Evolutionary conservation across 2,888 invertebrate species (phyloP).

Genomic region (Caradrina kadenii): DNA sequence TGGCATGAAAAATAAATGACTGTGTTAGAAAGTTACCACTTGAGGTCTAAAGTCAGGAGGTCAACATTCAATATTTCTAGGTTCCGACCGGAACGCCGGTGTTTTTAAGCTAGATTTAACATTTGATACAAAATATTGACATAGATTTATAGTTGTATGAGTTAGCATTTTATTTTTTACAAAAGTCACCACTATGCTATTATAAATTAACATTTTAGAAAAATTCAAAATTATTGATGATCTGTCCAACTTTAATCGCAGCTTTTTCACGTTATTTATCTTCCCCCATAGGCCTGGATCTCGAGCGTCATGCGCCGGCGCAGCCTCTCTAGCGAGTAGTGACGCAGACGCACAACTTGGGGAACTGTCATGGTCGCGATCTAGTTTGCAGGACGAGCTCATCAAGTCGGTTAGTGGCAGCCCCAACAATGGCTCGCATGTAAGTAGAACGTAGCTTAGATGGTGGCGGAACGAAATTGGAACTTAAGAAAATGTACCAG

Average conservation of each 20-base stretch:
- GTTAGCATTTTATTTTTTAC: background rate
- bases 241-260: background rate
- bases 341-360: conserved; percentile 87
- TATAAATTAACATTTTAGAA: too few relatives aligned
- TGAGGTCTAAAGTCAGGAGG: conserved; percentile 53
- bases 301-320: conserved; percentile 91
- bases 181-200: background rate
- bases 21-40: conserved; percentile 55
- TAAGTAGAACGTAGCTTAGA: conserved; percentile 76
- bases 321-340: conserved; percentile 89
- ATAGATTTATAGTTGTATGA: background rate
- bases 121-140: conserved; percentile 2
- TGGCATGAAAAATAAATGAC: conserved; percentile 15
- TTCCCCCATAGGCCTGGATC: conserved; percentile 82
- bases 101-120: conserved; percentile 13
- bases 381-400: conserved; percentile 92
- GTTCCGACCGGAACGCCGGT: conserved; percentile 27
- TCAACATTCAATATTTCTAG: conserved; percentile 55
- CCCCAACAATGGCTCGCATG: conserved; percentile 84
- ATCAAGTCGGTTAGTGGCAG: conserved; percentile 92
- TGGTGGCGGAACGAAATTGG: conserved; percentile 27
- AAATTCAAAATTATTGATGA: background rate
- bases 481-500: background rate
- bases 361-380: conserved; percentile 92
- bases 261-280: background rate